Base-by-base conservation (phyloP, 2,797 vertebrate species). In the Neosalanx taihuensis region DNA sequence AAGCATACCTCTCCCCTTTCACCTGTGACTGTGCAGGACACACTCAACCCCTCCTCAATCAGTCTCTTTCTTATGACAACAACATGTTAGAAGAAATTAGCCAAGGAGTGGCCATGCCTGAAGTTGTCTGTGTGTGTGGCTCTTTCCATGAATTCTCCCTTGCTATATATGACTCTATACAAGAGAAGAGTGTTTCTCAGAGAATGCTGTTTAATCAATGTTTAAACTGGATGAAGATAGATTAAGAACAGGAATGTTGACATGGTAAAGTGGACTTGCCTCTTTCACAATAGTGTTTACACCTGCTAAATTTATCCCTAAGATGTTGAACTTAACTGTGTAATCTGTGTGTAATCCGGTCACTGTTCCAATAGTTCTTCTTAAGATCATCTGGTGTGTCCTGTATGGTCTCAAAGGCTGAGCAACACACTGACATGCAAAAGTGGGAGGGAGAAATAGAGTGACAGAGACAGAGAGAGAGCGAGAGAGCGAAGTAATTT, bases 1-100 rank as follows among this genome's bases (percentile, higher is more conserved):
- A 71, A 53, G 74, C 73, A 92, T 92, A 78, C 37, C 37, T 41
- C 88, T 78, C 71, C 69, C 89, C 87, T 87, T 90, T 91, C 94
- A 95, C 93, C 94, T 93, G 93, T 93, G 91, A 89, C 87, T 92
- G 86, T 90, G 90, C 82, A 94, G 94, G 91, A 93, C 94, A 93
- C 89, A 81, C 91, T 93, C 80, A 85, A 94, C 94, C 94, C 94
- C 86, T 17, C 4, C 87, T 95, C 94, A 95, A 92, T 94, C 94
- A 90, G 89, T 93, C 89, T 95, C 93, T 95, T 97, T 97, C 95
- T 97, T 95, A 95, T 26, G 23, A 26, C 23, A 26, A 26, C 23
- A 91, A 94, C 92, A 91, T 87, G 88, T 89, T 91, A 86, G 89
- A 83, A 69, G 88, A 90, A 46, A 86, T 89, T 91, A 90, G 63